Base-by-base conservation (phyloP, 2,888 invertebrate species). In the Podotricha telesiphe region DNA sequence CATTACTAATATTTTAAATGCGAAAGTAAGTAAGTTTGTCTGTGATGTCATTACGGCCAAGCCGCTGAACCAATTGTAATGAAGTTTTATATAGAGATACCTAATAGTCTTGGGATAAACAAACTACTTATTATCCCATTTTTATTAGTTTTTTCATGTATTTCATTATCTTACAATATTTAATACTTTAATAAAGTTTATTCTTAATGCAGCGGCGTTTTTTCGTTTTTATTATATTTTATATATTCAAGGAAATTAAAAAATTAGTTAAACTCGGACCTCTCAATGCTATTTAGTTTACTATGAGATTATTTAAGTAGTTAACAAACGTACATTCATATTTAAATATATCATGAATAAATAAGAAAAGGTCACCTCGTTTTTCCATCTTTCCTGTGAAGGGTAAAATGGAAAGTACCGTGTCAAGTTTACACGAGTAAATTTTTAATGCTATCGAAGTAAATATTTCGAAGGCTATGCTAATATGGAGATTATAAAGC, bases 311-410 rank as follows among this genome's bases (percentile, higher is more conserved):
- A 50, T 34, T 65, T 40, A 58, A 40, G 10, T 22, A 17, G 22
- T 10, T 17, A 59, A 17, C 0, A 50, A 20, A 17, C 20, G 20
- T 66, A 48, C 58, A 58, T 66, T 59, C 58, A 66, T 66, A 66
- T 66, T 58, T 40, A 34, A 66, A 58, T 66, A 58, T 55, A 17
- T 13, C 20, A 50, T 59, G 48, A 45, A 53, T 55, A 55, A 28
- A 55, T 15, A 10, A 20, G 15, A 42, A 50, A 42, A 48, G 48
- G 66, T n/a, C 37, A 58, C 17, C 17, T 58, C 37, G 17, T 50
- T 56, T 37, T 50, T 55, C 53, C 40, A 0, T 58, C 34, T 50
- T 45, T 17, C 56, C 22, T 13, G 13, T 13, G 34, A 66, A 40
- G 50, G 8, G 50, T 66, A 34, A 13, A 62, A 48, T 34, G 34